These are phyloP conservation scores for Pyrocephalus nanus DNA, from an alignment of 2,797 vertebrate species.

Conservation along the genomic window DNA sequence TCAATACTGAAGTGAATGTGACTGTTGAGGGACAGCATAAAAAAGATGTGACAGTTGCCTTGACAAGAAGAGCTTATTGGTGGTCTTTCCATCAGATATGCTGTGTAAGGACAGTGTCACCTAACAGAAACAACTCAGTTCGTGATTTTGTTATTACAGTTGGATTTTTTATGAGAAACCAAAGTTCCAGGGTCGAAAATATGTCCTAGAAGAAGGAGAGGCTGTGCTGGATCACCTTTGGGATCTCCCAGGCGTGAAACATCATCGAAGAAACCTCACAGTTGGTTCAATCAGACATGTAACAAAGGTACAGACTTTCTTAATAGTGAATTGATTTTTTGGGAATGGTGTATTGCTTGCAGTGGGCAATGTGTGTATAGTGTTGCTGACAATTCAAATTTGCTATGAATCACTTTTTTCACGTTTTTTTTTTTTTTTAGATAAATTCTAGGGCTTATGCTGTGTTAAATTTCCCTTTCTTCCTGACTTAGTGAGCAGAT, in stretches of 20 bases:
- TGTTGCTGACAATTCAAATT: not conserved
- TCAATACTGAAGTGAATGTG: not conserved
- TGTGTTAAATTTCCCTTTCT: not conserved
- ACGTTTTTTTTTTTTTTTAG: not conserved
- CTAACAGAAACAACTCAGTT: not conserved
- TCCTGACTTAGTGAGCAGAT: not conserved
- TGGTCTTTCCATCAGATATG: not conserved
- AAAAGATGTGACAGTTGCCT: not conserved
- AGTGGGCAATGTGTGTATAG: not conserved
- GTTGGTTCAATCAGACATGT: constrained; percentile 83
- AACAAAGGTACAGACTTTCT: constrained; percentile 77
- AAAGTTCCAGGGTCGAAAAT: constrained; percentile 79
- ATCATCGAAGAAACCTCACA: constrained; percentile 54
- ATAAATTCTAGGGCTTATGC: not conserved
- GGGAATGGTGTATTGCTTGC: not conserved
- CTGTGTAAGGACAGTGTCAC: not conserved
- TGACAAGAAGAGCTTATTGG: not conserved
- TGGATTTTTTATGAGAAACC: constrained; percentile 87
- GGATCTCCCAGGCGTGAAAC: constrained; percentile 61
- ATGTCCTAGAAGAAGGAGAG: constrained; percentile 85
- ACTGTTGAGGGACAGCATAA: not conserved
- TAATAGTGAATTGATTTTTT: not conserved
- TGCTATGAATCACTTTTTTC: not conserved
- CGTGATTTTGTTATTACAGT: constrained; percentile 69
- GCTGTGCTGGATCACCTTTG: constrained; percentile 75